Evolutionary conservation across 2,888 invertebrate genomes (phyloP).

Genomic region (Terebella lapidaria): DNA sequence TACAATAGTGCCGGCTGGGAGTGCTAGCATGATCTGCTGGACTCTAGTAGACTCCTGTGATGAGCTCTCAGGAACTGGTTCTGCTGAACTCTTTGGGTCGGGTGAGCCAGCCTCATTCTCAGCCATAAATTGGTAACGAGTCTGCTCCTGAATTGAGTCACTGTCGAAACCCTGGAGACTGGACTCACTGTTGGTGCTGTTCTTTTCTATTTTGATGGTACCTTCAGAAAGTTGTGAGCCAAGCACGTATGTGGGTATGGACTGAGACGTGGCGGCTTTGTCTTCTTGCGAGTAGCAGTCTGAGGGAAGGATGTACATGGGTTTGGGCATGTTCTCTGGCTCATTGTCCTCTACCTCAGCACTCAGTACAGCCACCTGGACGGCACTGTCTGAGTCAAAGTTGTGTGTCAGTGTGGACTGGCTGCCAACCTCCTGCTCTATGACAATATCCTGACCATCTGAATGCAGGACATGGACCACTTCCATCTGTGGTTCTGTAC

Average conservation of each 20-base stretch:
- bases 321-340: not conserved
- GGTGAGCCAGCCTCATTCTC: too few relatives aligned
- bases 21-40: not conserved
- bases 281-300: not conserved
- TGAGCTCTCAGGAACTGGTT: too few relatives aligned
- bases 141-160: too few relatives aligned
- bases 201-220: too few relatives aligned
- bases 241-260: too few relatives aligned
- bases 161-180: not conserved
- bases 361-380: not conserved
- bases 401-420: too few relatives aligned
- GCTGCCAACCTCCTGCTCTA: not conserved
- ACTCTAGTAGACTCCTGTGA: too few relatives aligned
- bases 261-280: not conserved
- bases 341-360: not conserved
- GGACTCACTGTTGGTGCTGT: not conserved
- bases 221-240: too few relatives aligned
- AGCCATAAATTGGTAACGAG: too few relatives aligned
- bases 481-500: not conserved
- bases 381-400: too few relatives aligned
- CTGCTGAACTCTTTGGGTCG: not conserved
- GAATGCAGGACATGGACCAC: not conserved
- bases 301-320: not conserved
- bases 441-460: not conserved
- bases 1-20: not conserved